A percentile compares a stretch with the other conserved stretches of the same genome.
These are phyloP conservation scores for Drosophila pachea DNA, from an alignment of 1,140 invertebrate genomes.

Conservation along the genomic window DNA sequence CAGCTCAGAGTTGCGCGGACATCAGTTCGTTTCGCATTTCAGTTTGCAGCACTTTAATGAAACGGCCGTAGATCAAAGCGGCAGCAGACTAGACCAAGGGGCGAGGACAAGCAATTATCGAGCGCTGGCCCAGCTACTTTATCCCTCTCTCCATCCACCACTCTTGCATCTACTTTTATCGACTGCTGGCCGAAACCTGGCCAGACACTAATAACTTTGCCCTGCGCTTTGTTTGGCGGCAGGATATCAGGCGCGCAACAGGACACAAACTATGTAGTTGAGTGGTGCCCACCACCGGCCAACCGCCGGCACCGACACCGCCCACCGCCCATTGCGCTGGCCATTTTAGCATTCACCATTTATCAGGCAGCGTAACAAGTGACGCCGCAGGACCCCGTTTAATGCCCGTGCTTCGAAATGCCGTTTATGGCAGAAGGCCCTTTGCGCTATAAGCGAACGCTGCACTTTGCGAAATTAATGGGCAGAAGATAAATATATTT, in stretches of 20 bases:
- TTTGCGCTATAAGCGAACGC: slow-evolving; percentile 31
- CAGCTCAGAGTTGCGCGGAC: slow-evolving; percentile 24
- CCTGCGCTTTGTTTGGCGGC: slow-evolving; percentile 40
- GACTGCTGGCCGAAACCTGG: slow-evolving; percentile 46
- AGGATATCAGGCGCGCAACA: slow-evolving; percentile 52
- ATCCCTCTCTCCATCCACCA: slow-evolving; percentile 38
- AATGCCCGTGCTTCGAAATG: slow-evolving; percentile 62
- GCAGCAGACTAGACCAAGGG: slow-evolving; percentile 21
- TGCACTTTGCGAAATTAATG: slow-evolving; percentile 26
- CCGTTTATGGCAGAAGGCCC: slow-evolving; percentile 40
- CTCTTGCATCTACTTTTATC: slow-evolving; percentile 65
- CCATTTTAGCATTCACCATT: slow-evolving; percentile 24
- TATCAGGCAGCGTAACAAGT: slow-evolving; percentile 70
- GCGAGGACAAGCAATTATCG: slow-evolving; percentile 38
- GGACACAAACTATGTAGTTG: slow-evolving; percentile 32
- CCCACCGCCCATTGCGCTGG: not conserved
- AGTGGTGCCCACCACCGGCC: not conserved
- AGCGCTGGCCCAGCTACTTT: slow-evolving; percentile 8
- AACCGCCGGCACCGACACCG: not conserved
- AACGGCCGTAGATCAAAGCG: slow-evolving; percentile 56
- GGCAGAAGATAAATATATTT: too few relatives aligned
- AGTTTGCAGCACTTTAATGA: slow-evolving; percentile 62
- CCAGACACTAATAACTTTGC: slow-evolving; percentile 59
- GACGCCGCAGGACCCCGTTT: slow-evolving; percentile 56
- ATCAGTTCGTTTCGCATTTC: slow-evolving; percentile 34